Conservation (phyloP, 2,113 vertebrate genomes). For the Jaculus jaculus region DNA sequence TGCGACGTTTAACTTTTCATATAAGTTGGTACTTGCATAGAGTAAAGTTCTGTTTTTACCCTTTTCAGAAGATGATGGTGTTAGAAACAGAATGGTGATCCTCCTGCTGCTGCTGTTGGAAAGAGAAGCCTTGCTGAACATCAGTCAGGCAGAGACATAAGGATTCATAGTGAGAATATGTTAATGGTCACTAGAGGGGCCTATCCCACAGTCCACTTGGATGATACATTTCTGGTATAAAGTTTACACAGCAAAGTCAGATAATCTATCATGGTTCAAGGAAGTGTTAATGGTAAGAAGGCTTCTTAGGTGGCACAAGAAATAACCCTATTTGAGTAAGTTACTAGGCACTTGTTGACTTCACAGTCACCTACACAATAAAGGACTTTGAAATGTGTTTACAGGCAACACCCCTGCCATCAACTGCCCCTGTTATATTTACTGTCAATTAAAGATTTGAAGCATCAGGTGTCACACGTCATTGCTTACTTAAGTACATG, state of each 20-base stretch:
- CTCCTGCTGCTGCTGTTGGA: conserved; percentile 9
- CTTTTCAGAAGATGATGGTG: conserved; percentile 30
- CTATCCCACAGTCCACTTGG: background rate
- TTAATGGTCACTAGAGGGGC: background rate
- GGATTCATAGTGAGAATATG: conserved; percentile 27
- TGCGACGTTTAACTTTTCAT: conserved; percentile 4
- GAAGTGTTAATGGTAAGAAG: conserved; percentile 47
- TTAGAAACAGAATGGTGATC: conserved; percentile 50
- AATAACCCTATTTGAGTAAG: conserved; percentile 47
- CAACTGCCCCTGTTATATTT: background rate
- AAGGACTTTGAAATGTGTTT: conserved; percentile 42
- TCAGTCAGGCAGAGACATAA: conserved; percentile 57
- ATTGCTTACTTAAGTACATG: conserved; percentile 36
- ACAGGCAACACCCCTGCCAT: background rate
- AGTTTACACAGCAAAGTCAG: conserved; percentile 32
- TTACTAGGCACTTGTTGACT: conserved; percentile 60
- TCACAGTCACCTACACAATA: conserved; percentile 68
- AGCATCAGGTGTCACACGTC: background rate
- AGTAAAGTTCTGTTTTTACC: conserved; percentile 8
- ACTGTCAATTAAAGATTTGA: conserved; percentile 24
- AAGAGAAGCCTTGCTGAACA: conserved; percentile 60
- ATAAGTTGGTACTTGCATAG: conserved; percentile 21
- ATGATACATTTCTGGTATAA: background rate
- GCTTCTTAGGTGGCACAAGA: background rate
- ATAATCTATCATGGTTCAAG: background rate